phyloP scores from a whole-genome alignment of 1,140 invertebrate genomes.

The Drosophila tsacasi region DNA sequence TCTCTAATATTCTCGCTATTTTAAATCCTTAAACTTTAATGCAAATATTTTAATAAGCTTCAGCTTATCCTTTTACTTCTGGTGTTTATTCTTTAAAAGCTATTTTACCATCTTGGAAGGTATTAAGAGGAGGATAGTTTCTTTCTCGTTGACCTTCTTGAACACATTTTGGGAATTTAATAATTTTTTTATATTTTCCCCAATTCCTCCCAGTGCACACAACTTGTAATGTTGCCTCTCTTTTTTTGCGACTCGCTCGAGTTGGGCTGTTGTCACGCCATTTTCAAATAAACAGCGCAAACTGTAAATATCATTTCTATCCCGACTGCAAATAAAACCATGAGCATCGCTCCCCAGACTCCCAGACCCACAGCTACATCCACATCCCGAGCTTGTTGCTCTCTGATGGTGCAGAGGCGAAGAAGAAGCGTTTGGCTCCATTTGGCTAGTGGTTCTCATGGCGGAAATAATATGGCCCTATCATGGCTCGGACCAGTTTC shows the following conservation, averaged over 20 bases:
- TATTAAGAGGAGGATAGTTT: too few species aligned
- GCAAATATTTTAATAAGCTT: too few species aligned
- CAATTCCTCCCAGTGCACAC: slow-evolving; percentile 10
- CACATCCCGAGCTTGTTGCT: slow-evolving; percentile 8
- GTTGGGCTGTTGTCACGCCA: slow-evolving; percentile 48
- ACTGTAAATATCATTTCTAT: slow-evolving; percentile 64
- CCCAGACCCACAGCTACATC: slow-evolving; percentile 13
- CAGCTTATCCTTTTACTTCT: too few species aligned
- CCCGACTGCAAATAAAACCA: slow-evolving; percentile 63
- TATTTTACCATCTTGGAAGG: too few species aligned
- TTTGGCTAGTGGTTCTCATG: slow-evolving; percentile 62
- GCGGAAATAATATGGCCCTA: slow-evolving; percentile 72
- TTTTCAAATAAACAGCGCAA: slow-evolving; percentile 61
- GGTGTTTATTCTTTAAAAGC: too few species aligned
- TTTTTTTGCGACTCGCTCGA: slow-evolving; percentile 5
- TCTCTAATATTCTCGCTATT: too few species aligned
- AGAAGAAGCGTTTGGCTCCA: slow-evolving; percentile 1
- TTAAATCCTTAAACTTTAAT: too few species aligned
- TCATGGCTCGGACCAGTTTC: slow-evolving; percentile 52
- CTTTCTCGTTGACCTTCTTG: too few species aligned
- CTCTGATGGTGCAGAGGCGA: background rate
- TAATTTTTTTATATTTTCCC: background rate
- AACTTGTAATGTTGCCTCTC: background rate
- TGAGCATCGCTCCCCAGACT: slow-evolving; percentile 45
- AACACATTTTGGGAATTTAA: too few species aligned